phyloP scores from a whole-genome alignment of 2,888 invertebrate genomes.

The Cryptosula pallasiana region DNA sequence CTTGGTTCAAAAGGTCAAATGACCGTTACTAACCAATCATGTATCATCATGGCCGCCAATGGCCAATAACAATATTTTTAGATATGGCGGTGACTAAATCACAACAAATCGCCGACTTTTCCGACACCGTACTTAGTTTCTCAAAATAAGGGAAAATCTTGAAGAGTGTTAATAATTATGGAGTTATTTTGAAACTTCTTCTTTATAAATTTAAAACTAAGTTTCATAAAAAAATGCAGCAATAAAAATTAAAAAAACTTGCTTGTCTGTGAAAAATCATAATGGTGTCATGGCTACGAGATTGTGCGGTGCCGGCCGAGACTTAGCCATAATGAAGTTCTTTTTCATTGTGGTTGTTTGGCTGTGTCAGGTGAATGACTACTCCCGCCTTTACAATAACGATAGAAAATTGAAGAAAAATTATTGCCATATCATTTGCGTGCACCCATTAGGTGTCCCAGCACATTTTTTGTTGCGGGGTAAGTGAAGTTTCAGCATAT shows the following conservation, averaged over 20 bases:
- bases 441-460: background rate
- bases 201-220: background rate
- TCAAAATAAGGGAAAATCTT: no score
- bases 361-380: background rate
- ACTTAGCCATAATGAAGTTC: conserved; percentile 22
- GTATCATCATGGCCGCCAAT: no score
- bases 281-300: conserved; percentile 21
- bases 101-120: no score
- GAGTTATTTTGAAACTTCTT: no score
- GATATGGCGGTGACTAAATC: no score
- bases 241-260: background rate
- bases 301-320: background rate
- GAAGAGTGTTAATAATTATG: no score
- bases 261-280: background rate
- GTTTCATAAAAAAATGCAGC: background rate
- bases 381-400: background rate
- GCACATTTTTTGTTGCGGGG: background rate
- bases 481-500: background rate
- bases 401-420: background rate
- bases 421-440: background rate
- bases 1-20: no score
- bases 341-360: conserved; percentile 21
- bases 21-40: no score
- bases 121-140: no score
- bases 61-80: no score